phyloP scores from a whole-genome alignment of 2,113 vertebrate species.

The Crotalus horridus region DNA sequence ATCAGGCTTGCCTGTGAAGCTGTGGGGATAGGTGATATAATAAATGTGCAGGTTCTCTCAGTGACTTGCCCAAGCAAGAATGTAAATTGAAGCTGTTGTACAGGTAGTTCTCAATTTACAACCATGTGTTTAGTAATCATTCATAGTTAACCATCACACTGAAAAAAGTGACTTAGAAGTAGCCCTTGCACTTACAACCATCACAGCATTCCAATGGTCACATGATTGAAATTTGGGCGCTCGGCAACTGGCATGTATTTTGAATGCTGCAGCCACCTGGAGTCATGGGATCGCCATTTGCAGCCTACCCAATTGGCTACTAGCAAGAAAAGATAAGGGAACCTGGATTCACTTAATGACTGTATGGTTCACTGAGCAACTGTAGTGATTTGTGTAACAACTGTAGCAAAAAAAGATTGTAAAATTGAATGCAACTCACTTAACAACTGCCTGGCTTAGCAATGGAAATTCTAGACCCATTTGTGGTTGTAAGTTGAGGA shows the following conservation, averaged over 20 bases:
- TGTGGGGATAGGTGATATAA: neutral
- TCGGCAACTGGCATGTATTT: neutral
- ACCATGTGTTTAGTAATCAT: neutral
- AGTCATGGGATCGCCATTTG: neutral
- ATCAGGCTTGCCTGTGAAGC: neutral
- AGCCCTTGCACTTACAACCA: neutral
- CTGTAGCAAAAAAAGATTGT: neutral
- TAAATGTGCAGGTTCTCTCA: neutral
- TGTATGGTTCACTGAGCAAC: neutral
- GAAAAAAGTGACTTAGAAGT: neutral
- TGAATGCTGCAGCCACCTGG: neutral
- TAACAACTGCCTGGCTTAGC: neutral
- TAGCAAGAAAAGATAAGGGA: neutral
- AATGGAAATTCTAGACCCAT: neutral
- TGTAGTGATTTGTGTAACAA: no score
- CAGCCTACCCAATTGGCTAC: neutral
- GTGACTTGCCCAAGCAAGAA: neutral
- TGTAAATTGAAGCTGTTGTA: neutral
- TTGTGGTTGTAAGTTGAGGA: neutral
- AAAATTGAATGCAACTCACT: neutral
- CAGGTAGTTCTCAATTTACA: neutral
- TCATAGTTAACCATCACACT: neutral
- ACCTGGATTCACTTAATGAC: neutral
- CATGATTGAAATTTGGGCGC: neutral
- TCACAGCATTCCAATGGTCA: neutral